These are phyloP conservation scores for Pungitius pungitius DNA, from an alignment of 2,113 vertebrate genomes.

Conservation along the genomic window DNA sequence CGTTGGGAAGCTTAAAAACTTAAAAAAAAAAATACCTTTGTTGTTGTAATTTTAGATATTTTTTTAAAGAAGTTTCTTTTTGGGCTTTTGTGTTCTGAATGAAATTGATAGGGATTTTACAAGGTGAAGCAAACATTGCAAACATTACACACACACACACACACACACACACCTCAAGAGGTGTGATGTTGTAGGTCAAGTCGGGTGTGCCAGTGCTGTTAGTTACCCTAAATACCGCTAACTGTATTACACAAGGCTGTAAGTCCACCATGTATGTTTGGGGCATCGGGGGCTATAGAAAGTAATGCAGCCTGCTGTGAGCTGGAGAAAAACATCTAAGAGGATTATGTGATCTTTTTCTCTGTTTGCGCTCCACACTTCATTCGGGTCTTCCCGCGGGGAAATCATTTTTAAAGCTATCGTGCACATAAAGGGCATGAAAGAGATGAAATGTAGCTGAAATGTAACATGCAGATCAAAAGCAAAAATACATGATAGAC, in stretches of 20 bases:
- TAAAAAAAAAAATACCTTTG: no score
- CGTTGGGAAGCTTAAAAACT: neutral
- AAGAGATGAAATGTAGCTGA: neutral
- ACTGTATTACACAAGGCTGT: constrained; percentile 1
- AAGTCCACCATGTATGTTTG: constrained; percentile 12
- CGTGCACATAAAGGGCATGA: neutral
- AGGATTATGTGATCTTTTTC: constrained; percentile 42
- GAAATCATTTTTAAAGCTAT: neutral
- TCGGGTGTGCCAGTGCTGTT: neutral
- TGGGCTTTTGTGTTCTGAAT: no score
- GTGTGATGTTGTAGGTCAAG: neutral
- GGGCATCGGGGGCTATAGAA: constrained; percentile 35
- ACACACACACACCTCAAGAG: neutral
- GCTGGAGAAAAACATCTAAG: constrained; percentile 37
- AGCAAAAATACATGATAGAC: neutral
- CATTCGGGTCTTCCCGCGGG: neutral
- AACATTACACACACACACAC: neutral
- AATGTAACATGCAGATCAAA: neutral
- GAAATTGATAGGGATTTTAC: neutral
- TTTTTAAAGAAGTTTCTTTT: no score
- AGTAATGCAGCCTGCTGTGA: constrained; percentile 29
- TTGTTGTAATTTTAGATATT: no score
- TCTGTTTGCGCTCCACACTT: constrained; percentile 2
- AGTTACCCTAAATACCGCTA: constrained; percentile 26
- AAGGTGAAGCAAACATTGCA: neutral